Evolutionary conservation across 2,888 invertebrate genomes (phyloP).

Genomic region (Osmoderma eremita): DNA sequence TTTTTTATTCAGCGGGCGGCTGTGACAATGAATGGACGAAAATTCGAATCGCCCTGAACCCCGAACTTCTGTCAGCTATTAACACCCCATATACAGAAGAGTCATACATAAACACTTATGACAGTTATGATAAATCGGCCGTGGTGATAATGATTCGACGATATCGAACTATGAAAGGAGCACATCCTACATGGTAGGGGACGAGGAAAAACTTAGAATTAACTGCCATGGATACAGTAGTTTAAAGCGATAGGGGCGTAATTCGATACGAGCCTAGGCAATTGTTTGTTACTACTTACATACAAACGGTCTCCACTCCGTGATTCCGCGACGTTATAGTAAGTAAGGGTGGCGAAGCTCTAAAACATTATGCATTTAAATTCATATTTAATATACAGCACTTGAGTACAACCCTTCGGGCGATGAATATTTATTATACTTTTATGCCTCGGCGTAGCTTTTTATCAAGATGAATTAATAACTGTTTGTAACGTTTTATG

Average conservation of each 20-base stretch:
- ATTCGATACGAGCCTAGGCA: constrained; percentile 53
- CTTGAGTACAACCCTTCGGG: constrained; percentile 50
- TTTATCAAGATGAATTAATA: constrained; percentile 48
- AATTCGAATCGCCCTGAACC: constrained; percentile 48
- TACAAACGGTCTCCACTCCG: constrained; percentile 50
- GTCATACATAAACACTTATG: constrained; percentile 46
- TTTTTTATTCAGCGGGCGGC: constrained; percentile 25
- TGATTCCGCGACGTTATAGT: constrained; percentile 57
- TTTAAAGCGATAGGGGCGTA: constrained; percentile 58
- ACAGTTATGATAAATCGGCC: constrained; percentile 62
- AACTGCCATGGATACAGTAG: constrained; percentile 62
- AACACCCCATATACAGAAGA: constrained; percentile 54
- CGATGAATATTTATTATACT: constrained; percentile 59
- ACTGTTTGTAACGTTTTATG: constrained; percentile 46
- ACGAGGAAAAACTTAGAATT: constrained; percentile 54
- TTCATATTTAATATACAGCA: constrained; percentile 61
- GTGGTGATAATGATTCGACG: constrained; percentile 61
- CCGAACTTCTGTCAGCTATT: constrained; percentile 55
- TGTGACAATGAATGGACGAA: constrained; percentile 47
- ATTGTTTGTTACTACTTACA: constrained; percentile 59
- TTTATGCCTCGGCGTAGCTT: constrained; percentile 52
- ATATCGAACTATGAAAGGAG: constrained; percentile 58
- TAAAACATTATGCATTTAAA: constrained; percentile 58
- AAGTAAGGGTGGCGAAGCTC: constrained; percentile 54
- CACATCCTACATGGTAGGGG: constrained; percentile 58